Evolutionary conservation across 1,140 invertebrate genomes (phyloP).

Genomic region (Hyphantria cunea): DNA sequence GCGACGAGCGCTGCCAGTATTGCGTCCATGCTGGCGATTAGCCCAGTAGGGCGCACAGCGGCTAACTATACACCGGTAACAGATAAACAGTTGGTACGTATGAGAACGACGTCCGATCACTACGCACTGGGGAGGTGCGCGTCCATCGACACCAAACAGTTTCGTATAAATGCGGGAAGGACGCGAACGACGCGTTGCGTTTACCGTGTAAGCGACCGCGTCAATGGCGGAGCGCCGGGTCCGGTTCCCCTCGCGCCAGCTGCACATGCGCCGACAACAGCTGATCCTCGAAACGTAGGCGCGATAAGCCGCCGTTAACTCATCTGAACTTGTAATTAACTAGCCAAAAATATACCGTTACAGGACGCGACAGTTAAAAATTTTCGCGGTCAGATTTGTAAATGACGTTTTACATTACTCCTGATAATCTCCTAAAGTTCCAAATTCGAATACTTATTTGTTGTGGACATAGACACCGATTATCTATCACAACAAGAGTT

Average conservation of each 20-base stretch:
- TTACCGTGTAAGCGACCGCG: constrained; percentile 33
- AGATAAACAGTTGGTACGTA: constrained; percentile 45
- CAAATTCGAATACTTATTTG: constrained; percentile 28
- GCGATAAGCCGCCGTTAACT: constrained; percentile 37
- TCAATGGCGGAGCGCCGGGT: constrained; percentile 51
- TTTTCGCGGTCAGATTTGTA: constrained; percentile 17
- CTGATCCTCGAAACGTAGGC: constrained; percentile 63
- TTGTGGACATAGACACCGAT: not conserved
- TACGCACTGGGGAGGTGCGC: constrained; percentile 41
- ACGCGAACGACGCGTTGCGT: constrained; percentile 29
- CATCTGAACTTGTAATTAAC: constrained; percentile 29
- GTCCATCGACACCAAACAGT: constrained; percentile 47
- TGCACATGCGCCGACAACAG: constrained; percentile 76
- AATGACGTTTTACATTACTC: constrained; percentile 26
- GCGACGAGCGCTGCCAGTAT: constrained; percentile 81
- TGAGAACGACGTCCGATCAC: constrained; percentile 38
- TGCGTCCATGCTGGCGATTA: constrained; percentile 76
- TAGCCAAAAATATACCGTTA: constrained; percentile 43
- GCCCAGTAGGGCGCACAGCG: constrained; percentile 63
- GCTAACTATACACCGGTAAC: constrained; percentile 47
- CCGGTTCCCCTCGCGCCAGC: constrained; percentile 46
- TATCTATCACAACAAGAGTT: too few species aligned
- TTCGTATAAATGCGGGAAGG: constrained; percentile 61
- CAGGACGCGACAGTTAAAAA: constrained; percentile 23
- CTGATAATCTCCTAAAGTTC: constrained; percentile 21